phyloP scores from a whole-genome alignment of 2,888 invertebrate genomes.

The Eupithecia exiguata region DNA sequence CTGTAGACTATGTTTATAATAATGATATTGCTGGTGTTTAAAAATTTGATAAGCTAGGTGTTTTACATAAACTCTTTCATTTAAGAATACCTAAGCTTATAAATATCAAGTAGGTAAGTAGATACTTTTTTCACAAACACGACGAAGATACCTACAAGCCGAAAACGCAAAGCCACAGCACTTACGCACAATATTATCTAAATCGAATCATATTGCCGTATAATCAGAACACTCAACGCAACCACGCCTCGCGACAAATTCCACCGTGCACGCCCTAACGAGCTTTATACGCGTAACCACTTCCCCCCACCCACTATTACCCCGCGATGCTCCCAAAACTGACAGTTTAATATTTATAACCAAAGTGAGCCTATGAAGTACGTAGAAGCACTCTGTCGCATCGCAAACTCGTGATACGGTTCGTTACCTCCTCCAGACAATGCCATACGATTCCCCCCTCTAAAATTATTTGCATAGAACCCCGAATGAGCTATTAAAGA shows the following conservation, averaged over 20 bases:
- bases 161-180: constrained; percentile 1
- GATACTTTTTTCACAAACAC: background rate
- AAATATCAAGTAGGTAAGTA: too few species aligned
- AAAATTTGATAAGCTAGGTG: background rate
- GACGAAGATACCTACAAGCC: background rate
- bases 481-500: constrained; percentile 84
- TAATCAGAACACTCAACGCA: constrained; percentile 39
- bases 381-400: constrained; percentile 73
- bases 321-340: constrained; percentile 48
- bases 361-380: constrained; percentile 70
- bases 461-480: constrained; percentile 83
- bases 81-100: background rate
- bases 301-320: constrained; percentile 45
- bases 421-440: constrained; percentile 81
- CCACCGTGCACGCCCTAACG: constrained; percentile 62
- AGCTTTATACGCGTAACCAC: constrained; percentile 73
- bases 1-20: too few species aligned
- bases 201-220: constrained; percentile 35
- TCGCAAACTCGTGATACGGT: constrained; percentile 78
- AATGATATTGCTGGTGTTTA: too few species aligned
- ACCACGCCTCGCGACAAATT: constrained; percentile 58
- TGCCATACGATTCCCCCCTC: constrained; percentile 79
- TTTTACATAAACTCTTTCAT: background rate
- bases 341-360: constrained; percentile 79
- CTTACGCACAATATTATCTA: constrained; percentile 23